Base-by-base conservation (phyloP, 2,888 invertebrate species). In the Apodemia zela region DNA sequence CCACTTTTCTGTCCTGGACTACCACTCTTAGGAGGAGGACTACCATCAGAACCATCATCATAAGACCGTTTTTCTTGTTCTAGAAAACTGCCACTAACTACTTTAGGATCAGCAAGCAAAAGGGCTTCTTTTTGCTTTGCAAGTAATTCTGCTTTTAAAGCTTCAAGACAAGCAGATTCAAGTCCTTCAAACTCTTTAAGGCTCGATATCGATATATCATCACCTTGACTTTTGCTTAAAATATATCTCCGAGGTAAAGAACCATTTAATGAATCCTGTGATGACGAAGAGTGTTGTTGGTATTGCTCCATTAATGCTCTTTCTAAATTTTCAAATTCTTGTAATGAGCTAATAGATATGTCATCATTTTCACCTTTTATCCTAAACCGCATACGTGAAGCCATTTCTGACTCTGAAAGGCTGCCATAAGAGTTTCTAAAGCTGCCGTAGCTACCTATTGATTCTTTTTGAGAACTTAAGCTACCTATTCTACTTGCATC, bases 271-370 rank as follows among this genome's bases (percentile, higher is more conserved):
- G 97, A 97, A 81, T 97, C 98, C 76, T 97, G 96, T 2, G 97
- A 98, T 11, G 97, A 96, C 63, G 95, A 95, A 60, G 95, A 95
- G 73, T 94, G 93, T 72, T 93, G 93, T 75, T 94, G 94, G 73
- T 94, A 94, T 79, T 95, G 96, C 79, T 97, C 97, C 78, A 96
- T 92, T 75, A 98, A 94, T 1, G 97, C 96, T 72, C 94, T 94
- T 84, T 98, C 98, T 15, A 98, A 88, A 68, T 95, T 95, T 89
- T 98, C 98, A 89, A 98, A 98, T 81, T 98, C 98, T 84, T 98
- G 97, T 66, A 98, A 92, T 7, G 98, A 98, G 69, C 96, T 97
- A 83, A 98, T 95, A 0, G 98, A 98, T 54, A 97, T 93, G 79
- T 98, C 97, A 79, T 98, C 98, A 77, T 97, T 96, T 72, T 98